Conservation (phyloP, 2,797 vertebrate species). For the Pangasius larnaudii region DNA sequence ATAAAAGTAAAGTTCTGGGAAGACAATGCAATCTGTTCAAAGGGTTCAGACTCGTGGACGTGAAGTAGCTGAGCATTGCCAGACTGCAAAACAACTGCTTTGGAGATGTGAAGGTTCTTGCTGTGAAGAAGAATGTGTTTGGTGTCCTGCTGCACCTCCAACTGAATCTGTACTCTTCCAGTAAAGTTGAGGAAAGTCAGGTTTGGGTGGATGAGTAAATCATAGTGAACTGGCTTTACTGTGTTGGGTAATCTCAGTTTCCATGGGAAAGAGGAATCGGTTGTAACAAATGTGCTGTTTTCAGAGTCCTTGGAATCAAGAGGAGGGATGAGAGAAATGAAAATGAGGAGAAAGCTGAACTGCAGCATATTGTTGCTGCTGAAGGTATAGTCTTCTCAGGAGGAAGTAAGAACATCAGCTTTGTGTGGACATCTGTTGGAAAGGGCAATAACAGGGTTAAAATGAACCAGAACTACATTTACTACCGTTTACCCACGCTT, state of each 20-base stretch:
- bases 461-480: not conserved
- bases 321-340: not conserved
- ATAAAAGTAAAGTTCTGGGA: slow-evolving; percentile 66
- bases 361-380: not conserved
- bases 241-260: slow-evolving; percentile 80
- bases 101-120: slow-evolving; percentile 75
- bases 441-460: not conserved
- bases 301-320: not conserved
- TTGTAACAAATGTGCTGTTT: slow-evolving; percentile 44
- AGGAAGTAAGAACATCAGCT: not conserved
- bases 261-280: slow-evolving; percentile 81
- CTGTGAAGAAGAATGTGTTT: slow-evolving; percentile 80
- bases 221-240: slow-evolving; percentile 80
- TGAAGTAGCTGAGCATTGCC: slow-evolving; percentile 53
- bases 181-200: slow-evolving; percentile 81
- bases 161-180: slow-evolving; percentile 75
- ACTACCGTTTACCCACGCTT: not conserved
- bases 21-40: slow-evolving; percentile 83
- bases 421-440: not conserved
- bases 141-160: slow-evolving; percentile 75
- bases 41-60: slow-evolving; percentile 73
- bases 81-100: slow-evolving; percentile 66
- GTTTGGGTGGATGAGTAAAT: slow-evolving; percentile 87
- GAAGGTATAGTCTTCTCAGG: not conserved
- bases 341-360: slow-evolving; percentile 1